Evolutionary conservation across 2,797 vertebrate genomes (phyloP).

Genomic region (Novumbra hubbsi): DNA sequence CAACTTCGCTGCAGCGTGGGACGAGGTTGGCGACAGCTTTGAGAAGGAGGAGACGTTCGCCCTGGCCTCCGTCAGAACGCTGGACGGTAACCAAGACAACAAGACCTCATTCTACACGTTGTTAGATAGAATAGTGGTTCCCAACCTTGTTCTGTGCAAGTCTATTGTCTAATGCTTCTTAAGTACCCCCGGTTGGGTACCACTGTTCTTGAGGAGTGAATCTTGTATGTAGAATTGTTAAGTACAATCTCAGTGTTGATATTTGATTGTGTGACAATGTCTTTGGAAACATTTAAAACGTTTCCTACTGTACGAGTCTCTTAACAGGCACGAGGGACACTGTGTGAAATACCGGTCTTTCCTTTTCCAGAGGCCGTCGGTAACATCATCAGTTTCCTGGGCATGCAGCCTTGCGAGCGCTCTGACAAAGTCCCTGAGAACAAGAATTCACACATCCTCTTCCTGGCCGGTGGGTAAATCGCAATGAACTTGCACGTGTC

Average conservation of each 20-base stretch:
- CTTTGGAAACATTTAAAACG: background rate
- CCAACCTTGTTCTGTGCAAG: background rate
- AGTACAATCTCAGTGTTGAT: background rate
- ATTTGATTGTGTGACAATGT: background rate
- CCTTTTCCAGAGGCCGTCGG: conserved; percentile 26
- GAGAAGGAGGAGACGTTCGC: conserved; percentile 98
- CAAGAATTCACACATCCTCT: conserved; percentile 93
- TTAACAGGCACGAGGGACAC: background rate
- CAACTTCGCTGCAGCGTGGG: conserved; percentile 94
- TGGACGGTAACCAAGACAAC: conserved; percentile 77
- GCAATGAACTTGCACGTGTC: background rate
- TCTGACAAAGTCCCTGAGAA: conserved; percentile 98
- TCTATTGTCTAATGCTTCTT: no score
- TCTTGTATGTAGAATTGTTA: background rate
- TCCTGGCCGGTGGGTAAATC: conserved; percentile 84
- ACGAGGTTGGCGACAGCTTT: conserved; percentile 90
- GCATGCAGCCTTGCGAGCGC: conserved; percentile 97
- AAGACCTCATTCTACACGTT: background rate
- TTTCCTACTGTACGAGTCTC: background rate
- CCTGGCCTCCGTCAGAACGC: conserved; percentile 88
- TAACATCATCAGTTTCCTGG: conserved; percentile 94
- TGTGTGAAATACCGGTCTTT: background rate
- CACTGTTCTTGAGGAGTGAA: no score
- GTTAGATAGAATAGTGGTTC: background rate
- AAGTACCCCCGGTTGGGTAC: no score